Conservation (phyloP, 2,113 vertebrate genomes). For the Antechinus stuartii region DNA sequence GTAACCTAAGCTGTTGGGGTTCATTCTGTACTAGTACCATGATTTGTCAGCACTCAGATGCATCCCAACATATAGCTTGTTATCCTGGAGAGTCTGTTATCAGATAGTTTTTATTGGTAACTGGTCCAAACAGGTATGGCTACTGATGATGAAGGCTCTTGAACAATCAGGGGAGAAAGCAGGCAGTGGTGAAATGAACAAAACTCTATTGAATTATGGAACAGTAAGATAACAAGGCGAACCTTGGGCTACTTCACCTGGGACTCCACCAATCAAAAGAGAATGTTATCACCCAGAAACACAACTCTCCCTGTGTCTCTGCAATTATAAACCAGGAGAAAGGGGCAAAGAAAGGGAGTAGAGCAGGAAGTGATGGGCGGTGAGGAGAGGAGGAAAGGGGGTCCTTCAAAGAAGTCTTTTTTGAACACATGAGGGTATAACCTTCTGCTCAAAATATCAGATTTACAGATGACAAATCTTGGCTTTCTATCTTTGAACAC, state of each 20-base stretch:
- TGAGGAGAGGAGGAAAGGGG: neutral
- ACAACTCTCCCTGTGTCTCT: conserved; percentile 66
- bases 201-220: conserved; percentile 56
- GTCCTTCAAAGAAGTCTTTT: neutral
- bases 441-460: neutral
- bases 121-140: conserved; percentile 68
- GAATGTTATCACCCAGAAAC: conserved; percentile 78
- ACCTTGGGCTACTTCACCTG: conserved; percentile 66
- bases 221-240: conserved; percentile 75
- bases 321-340: conserved; percentile 68
- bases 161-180: conserved; percentile 32
- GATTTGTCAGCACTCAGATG: neutral
- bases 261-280: conserved; percentile 51
- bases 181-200: conserved; percentile 61
- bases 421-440: conserved; percentile 43
- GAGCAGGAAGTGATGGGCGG: neutral
- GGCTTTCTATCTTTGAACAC: neutral
- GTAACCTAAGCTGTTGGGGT: neutral
- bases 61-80: neutral
- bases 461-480: neutral
- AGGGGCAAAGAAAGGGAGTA: conserved; percentile 67
- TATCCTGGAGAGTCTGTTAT: neutral
- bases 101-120: neutral
- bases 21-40: neutral
- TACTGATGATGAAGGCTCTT: conserved; percentile 68